A percentile compares a stretch with the other conserved stretches of the same genome.
phyloP scores from a whole-genome alignment of 2,797 vertebrate genomes.

The Ctenopoma kingsleyae region DNA sequence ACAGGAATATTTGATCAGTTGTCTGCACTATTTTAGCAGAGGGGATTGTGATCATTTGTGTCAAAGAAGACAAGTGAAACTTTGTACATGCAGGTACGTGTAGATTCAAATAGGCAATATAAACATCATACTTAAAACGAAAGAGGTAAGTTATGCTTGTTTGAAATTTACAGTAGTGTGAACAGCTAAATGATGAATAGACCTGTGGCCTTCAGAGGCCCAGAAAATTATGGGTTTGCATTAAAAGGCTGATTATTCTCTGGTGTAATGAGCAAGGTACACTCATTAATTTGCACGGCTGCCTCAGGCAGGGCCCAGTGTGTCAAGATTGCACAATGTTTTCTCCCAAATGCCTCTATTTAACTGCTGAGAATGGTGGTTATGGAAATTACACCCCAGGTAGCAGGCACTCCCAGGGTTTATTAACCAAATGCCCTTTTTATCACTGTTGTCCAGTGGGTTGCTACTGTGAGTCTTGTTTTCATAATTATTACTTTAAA shows the following conservation, averaged over 20 bases:
- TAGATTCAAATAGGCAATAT: no score
- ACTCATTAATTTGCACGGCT: conserved; percentile 69
- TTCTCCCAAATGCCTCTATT: conserved; percentile 66
- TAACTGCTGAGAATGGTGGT: conserved; percentile 72
- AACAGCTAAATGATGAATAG: conserved; percentile 41
- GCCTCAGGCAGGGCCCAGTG: conserved; percentile 63
- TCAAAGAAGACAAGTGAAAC: neutral
- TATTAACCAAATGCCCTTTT: conserved; percentile 73
- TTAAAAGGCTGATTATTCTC: conserved; percentile 77
- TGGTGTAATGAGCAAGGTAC: conserved; percentile 71
- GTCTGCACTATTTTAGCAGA: conserved; percentile 1
- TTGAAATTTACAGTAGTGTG: neutral
- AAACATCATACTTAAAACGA: neutral
- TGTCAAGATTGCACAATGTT: conserved; percentile 64
- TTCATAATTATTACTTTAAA: conserved; percentile 63
- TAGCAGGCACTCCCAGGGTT: conserved; percentile 67
- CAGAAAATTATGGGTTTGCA: conserved; percentile 74
- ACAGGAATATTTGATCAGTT: neutral
- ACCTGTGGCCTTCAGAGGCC: conserved; percentile 54
- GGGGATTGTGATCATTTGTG: neutral
- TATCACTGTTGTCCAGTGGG: conserved; percentile 57
- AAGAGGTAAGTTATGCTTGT: neutral
- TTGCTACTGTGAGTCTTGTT: conserved; percentile 57
- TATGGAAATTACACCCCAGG: conserved; percentile 78
- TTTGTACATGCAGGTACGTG: neutral